Base-by-base conservation (phyloP, 2,797 vertebrate species). In the Helarctos malayanus region DNA sequence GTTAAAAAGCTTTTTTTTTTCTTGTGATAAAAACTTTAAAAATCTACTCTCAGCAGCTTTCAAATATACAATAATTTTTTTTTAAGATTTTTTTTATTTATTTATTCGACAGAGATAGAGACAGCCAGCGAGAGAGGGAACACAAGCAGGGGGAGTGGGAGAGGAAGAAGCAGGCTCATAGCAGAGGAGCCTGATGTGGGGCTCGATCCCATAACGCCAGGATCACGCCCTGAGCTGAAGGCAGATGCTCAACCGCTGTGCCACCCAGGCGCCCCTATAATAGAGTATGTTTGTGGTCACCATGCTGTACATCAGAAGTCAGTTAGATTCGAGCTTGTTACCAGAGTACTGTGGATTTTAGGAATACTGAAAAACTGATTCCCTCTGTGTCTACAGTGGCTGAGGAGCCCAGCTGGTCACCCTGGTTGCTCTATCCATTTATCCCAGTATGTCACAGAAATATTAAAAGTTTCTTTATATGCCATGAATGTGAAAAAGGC, bases 321-420 rank as follows among this genome's bases (percentile, higher is more conserved):
- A 61, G 89, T 95, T 95, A 73, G 23, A 82, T 94, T 49, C 91
- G 41, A 87, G 35, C n/a, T 89, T 90, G 38, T 71, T 19, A 7
- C 23, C 27, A 79, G 16, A 93, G 21, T 84, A 7, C 61, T 96
- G 23, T 76, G 59, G 61, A 41, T 47, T 95, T 96, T 92, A 57
- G 27, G 90, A 88, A 88, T 92, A 23, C 18, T 79, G 41, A 81
- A 27, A 87, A 84, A 61, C 27, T 89, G 61, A 85, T 88, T 93
- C 9, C 95, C 14, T 94, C 45, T 59, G 52, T 61, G 10, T 90
- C 54, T 87, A 15, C 15, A 18, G 21, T 78, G 35, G 56, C 71
- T 82, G 23, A 83, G 94, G 49, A 71, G 23, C 57, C 41, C 32
- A 54, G 7, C 10, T 57, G 61, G 23, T 92, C 41, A 68, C 25